These are phyloP conservation scores for Coreius guichenoti DNA, from an alignment of 2,797 vertebrate species.

Conservation along the genomic window DNA sequence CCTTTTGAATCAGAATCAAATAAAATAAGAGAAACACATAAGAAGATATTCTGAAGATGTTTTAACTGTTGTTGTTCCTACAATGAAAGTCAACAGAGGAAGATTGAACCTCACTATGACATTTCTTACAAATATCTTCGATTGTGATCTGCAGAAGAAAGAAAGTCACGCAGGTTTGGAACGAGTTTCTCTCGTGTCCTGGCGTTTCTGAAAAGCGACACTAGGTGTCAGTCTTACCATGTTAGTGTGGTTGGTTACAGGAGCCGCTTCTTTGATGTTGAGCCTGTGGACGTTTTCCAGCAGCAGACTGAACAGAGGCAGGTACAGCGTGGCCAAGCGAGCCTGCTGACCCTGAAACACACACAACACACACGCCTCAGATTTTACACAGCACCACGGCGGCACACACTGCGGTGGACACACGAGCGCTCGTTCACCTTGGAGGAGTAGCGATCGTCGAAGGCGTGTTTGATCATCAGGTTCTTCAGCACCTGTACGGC, in stretches of 20 bases:
- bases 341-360: slow-evolving; percentile 92
- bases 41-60: neutral
- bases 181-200: too few relatives aligned
- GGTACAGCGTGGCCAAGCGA: slow-evolving; percentile 92
- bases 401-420: neutral
- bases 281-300: slow-evolving; percentile 95
- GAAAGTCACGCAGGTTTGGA: neutral
- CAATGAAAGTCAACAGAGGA: neutral
- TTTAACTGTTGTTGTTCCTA: neutral
- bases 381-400: neutral
- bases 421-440: slow-evolving; percentile 76
- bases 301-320: slow-evolving; percentile 92
- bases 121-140: too few relatives aligned
- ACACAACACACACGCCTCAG: slow-evolving; percentile 14
- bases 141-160: neutral
- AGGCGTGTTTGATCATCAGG: slow-evolving; percentile 95
- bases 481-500: slow-evolving; percentile 94
- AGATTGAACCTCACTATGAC: neutral
- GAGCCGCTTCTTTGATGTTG: slow-evolving; percentile 90
- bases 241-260: slow-evolving; percentile 84
- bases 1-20: neutral
- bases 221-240: slow-evolving; percentile 81
- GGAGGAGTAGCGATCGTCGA: slow-evolving; percentile 91
- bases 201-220: slow-evolving; percentile 44
- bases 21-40: neutral